Evolutionary conservation across 2,888 invertebrate genomes (phyloP).

Genomic region (Microctonus brassicae): DNA sequence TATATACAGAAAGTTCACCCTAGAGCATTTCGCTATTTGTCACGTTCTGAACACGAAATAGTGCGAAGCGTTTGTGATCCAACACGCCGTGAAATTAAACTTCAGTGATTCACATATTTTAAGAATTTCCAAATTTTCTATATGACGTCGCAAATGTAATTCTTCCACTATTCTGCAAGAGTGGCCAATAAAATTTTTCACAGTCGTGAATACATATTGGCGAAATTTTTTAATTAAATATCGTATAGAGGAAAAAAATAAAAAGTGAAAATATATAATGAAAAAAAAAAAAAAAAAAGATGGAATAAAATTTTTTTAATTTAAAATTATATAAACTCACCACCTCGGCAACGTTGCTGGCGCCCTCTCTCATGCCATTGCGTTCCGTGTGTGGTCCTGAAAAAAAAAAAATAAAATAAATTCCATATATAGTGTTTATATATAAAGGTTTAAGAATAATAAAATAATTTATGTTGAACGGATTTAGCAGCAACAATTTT

Average conservation of each 20-base stretch:
- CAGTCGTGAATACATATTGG: too few relatives aligned
- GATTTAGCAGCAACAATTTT: too few relatives aligned
- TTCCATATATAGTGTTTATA: neutral
- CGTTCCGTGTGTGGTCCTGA: slow-evolving; percentile 66
- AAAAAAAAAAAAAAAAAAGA: slow-evolving; percentile 7
- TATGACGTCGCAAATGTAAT: too few relatives aligned
- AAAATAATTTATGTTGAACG: too few relatives aligned
- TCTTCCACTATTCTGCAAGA: too few relatives aligned
- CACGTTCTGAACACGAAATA: slow-evolving; percentile 28
- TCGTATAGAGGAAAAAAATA: too few relatives aligned
- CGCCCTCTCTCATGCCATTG: slow-evolving; percentile 69
- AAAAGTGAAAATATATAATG: neutral
- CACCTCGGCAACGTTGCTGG: slow-evolving; percentile 69
- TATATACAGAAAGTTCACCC: slow-evolving; percentile 13
- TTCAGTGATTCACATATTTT: neutral
- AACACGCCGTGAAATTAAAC: slow-evolving; percentile 30
- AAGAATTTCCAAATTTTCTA: neutral
- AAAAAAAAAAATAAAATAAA: slow-evolving; percentile 39
- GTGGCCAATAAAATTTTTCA: neutral
- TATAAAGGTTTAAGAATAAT: neutral
- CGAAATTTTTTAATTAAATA: too few relatives aligned
- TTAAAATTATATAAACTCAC: slow-evolving; percentile 54
- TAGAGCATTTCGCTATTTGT: slow-evolving; percentile 17
- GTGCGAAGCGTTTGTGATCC: slow-evolving; percentile 23
- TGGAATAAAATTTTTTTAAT: too few relatives aligned